phyloP scores from a whole-genome alignment of 2,113 vertebrate genomes.

The Toxotes jaculatrix region DNA sequence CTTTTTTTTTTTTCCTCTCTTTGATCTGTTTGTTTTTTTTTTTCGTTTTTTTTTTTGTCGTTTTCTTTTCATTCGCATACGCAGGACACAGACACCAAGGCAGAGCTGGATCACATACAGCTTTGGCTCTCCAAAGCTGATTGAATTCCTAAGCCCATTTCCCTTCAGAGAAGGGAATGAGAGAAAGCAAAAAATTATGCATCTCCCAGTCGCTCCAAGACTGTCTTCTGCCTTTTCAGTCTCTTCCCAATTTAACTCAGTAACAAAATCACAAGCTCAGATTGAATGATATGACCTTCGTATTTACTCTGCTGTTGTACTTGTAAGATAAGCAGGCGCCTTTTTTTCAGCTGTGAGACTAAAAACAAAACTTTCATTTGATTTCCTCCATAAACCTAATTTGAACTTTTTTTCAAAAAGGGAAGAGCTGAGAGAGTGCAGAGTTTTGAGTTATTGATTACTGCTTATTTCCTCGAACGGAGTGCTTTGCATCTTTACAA shows the following conservation, averaged over 20 bases:
- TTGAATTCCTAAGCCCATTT: conserved; percentile 78
- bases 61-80: conserved; percentile 51
- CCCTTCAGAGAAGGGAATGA: conserved; percentile 53
- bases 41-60: conserved; percentile 45
- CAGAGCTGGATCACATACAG: conserved; percentile 64
- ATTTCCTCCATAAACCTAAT: conserved; percentile 68
- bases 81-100: conserved; percentile 62
- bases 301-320: conserved; percentile 41
- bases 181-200: conserved; percentile 58
- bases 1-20: background rate
- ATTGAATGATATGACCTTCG: conserved; percentile 59
- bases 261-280: conserved; percentile 58
- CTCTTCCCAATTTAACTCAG: conserved; percentile 57
- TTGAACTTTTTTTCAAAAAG: conserved; percentile 51
- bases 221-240: conserved; percentile 53
- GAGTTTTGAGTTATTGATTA: conserved; percentile 73
- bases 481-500: conserved; percentile 63
- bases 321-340: conserved; percentile 32
- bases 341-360: conserved; percentile 31
- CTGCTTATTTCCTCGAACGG: conserved; percentile 53
- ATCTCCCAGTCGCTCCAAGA: conserved; percentile 40
- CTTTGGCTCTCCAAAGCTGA: conserved; percentile 70
- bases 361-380: conserved; percentile 71
- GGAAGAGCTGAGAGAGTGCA: conserved; percentile 20
- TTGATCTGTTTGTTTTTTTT: conserved; percentile 40